phyloP scores from a whole-genome alignment of 2,797 vertebrate species.

The Acridotheres tristis region DNA sequence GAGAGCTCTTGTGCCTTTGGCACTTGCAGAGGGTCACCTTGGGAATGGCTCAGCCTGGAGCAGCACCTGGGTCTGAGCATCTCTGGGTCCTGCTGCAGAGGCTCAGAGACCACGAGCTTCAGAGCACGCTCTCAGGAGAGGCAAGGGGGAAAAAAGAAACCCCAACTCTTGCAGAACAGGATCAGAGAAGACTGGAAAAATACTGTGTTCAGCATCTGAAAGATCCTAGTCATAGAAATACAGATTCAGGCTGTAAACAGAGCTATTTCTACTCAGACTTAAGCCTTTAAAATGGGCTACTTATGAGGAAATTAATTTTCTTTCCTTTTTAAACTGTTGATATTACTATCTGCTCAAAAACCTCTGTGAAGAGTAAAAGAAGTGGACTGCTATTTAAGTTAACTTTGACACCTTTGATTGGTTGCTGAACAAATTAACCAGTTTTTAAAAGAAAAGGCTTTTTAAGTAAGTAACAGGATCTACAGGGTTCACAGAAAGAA shows the following conservation, averaged over 20 bases:
- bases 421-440: not conserved
- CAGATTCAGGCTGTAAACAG: not conserved
- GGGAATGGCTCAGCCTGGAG: not conserved
- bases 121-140: accelerated
- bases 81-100: not conserved
- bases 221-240: not conserved
- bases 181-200: not conserved
- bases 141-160: not conserved
- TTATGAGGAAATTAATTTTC: not conserved
- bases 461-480: not conserved
- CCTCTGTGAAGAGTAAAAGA: not conserved
- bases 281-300: constrained; percentile 11
- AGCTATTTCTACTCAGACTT: not conserved
- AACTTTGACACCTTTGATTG: not conserved
- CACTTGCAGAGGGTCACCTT: not conserved
- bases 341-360: not conserved
- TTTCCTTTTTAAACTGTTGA: not conserved
- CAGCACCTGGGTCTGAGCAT: not conserved
- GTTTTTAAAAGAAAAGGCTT: not conserved
- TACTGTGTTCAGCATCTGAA: not conserved
- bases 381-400: not conserved
- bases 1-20: not conserved
- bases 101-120: accelerated
- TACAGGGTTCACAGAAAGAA: not conserved
- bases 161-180: not conserved